These are phyloP conservation scores for Chrysolina haemoptera DNA, from an alignment of 2,888 invertebrate species.

Conservation along the genomic window DNA sequence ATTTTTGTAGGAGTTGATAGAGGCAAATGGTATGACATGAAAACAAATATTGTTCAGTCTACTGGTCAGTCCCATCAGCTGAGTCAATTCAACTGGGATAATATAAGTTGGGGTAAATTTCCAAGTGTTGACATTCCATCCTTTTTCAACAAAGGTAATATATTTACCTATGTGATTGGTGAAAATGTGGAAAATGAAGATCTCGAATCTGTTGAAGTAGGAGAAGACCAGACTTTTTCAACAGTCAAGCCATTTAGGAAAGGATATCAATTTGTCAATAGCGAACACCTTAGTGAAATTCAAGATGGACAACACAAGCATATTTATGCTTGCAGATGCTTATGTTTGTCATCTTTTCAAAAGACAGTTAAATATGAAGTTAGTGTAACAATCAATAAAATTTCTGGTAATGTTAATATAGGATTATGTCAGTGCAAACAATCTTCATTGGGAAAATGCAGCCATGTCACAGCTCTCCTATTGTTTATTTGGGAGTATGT, in stretches of 20 bases:
- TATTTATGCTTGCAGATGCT: not conserved
- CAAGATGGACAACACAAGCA: not conserved
- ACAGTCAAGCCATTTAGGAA: not conserved
- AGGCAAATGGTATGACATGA: not conserved
- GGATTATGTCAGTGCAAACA: slow-evolving; percentile 22
- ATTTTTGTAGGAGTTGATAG: not conserved
- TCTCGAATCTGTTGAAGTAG: not conserved
- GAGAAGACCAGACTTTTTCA: slow-evolving; percentile 1
- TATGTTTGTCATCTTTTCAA: slow-evolving; percentile 7
- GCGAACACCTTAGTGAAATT: slow-evolving; percentile 3
- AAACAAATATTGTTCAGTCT: not conserved
- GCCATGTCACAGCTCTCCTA: slow-evolving; percentile 10
- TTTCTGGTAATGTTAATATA: slow-evolving; percentile 8
- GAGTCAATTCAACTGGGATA: not conserved
- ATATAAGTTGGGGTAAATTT: not conserved
- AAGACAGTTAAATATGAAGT: slow-evolving; percentile 4
- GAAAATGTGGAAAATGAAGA: not conserved
- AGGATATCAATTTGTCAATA: slow-evolving; percentile 3
- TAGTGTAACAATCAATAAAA: not conserved
- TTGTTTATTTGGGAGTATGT: slow-evolving; percentile 24
- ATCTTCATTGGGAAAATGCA: slow-evolving; percentile 25
- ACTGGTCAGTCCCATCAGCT: not conserved
- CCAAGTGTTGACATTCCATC: not conserved
- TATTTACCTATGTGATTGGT: not conserved
- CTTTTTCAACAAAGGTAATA: not conserved